Conservation (phyloP, 1,140 invertebrate species). For the Diprion similis region DNA sequence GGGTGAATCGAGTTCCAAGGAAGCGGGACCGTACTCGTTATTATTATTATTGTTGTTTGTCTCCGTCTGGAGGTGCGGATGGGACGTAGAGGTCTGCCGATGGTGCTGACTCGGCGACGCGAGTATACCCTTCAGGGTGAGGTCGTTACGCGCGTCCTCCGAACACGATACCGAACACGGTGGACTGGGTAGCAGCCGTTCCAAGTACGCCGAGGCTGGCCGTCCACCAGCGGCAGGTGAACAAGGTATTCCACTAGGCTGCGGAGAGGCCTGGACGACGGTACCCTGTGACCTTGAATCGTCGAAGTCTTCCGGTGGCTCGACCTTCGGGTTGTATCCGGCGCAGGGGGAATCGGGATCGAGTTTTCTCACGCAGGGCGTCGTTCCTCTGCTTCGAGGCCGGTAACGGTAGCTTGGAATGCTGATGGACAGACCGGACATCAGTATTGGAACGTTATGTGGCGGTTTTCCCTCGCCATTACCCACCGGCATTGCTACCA, state of each 20-base stretch:
- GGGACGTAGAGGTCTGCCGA: slow-evolving; percentile 5
- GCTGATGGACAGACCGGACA: slow-evolving; percentile 39
- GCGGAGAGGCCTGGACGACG: slow-evolving; percentile 70
- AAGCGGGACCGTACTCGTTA: background rate
- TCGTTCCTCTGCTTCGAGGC: slow-evolving; percentile 21
- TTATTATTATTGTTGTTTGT: slow-evolving; percentile 21
- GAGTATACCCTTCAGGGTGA: slow-evolving; percentile 48
- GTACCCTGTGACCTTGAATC: slow-evolving; percentile 64
- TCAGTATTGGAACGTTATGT: background rate
- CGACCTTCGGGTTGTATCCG: slow-evolving; percentile 20
- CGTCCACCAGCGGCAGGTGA: slow-evolving; percentile 38
- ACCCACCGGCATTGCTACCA: too few relatives aligned
- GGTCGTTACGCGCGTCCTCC: slow-evolving; percentile 53
- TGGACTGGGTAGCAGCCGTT: slow-evolving; percentile 53
- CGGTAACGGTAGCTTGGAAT: slow-evolving; percentile 44
- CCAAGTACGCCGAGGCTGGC: slow-evolving; percentile 45
- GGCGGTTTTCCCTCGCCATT: slow-evolving; percentile 16
- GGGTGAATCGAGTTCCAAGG: slow-evolving; percentile 19
- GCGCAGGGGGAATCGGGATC: slow-evolving; percentile 29
- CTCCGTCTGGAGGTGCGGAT: background rate
- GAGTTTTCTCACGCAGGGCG: slow-evolving; percentile 28
- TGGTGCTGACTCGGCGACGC: slow-evolving; percentile 31
- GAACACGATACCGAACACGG: slow-evolving; percentile 58
- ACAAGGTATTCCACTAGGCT: slow-evolving; percentile 69
- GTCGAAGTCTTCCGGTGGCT: slow-evolving; percentile 31